These are phyloP conservation scores for Orthonyx spaldingii DNA, from an alignment of 2,113 vertebrate genomes.

Conservation along the genomic window DNA sequence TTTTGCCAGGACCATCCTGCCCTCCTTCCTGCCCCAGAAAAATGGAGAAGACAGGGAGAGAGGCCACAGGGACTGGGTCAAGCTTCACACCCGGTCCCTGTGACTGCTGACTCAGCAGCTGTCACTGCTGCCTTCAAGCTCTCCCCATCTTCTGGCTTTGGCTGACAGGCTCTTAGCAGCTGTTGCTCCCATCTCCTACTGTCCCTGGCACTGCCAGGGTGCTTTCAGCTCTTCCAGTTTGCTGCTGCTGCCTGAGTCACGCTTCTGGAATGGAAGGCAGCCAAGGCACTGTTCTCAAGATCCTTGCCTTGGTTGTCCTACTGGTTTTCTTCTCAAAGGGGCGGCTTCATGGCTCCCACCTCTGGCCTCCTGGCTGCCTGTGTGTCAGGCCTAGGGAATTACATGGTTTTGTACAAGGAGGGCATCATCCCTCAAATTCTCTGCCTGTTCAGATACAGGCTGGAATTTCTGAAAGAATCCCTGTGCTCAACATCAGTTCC, in stretches of 20 bases:
- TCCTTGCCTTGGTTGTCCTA: fast-evolving
- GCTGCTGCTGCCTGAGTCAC: neutral
- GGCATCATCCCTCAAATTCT: neutral
- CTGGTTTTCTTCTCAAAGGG: neutral
- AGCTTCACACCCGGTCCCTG: neutral
- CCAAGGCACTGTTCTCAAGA: fast-evolving
- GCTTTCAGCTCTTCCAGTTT: neutral
- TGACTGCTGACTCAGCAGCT: neutral
- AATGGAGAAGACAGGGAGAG: neutral
- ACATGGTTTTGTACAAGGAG: neutral
- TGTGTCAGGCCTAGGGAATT: neutral
- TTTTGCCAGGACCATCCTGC: neutral
- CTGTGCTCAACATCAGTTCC: neutral
- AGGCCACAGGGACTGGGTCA: neutral
- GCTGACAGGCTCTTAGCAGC: neutral
- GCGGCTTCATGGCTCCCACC: neutral
- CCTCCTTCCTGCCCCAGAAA: neutral
- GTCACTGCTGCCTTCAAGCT: neutral
- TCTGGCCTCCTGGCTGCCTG: neutral
- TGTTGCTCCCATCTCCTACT: neutral
- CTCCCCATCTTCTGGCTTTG: neutral
- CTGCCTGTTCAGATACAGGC: neutral
- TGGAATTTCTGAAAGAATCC: neutral
- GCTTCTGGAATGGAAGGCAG: neutral
- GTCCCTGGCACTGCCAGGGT: neutral